These are phyloP conservation scores for Leiothrix lutea DNA, from an alignment of 2,113 vertebrate genomes.

Conservation along the genomic window DNA sequence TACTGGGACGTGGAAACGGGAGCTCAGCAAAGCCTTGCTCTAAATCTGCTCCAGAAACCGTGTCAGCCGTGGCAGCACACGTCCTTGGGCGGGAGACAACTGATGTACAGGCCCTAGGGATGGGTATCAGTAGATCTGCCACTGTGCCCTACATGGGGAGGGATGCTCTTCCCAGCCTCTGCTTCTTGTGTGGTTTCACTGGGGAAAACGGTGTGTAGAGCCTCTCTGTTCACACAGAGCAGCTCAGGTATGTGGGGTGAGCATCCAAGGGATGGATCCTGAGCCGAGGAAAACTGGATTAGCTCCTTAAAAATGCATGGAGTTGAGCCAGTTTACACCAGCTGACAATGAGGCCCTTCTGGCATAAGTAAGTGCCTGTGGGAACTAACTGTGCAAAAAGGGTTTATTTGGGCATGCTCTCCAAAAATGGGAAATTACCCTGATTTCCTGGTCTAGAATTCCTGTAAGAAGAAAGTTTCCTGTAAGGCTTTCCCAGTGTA, in stretches of 20 bases:
- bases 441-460: neutral
- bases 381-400: neutral
- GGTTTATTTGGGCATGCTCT: neutral
- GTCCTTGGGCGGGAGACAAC: neutral
- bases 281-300: neutral
- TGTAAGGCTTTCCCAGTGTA: neutral
- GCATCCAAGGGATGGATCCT: neutral
- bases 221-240: neutral
- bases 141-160: fast-evolving
- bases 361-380: neutral
- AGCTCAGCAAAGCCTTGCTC: neutral
- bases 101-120: neutral
- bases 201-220: fast-evolving
- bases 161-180: neutral
- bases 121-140: neutral
- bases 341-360: neutral
- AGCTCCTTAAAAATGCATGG: neutral
- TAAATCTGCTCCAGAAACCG: neutral
- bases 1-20: neutral
- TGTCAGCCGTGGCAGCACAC: neutral
- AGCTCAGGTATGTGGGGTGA: fast-evolving
- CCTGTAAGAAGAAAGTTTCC: neutral
- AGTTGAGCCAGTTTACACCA: neutral
- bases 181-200: neutral
- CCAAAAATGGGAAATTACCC: neutral